Base-by-base conservation (phyloP, 2,888 invertebrate genomes). In the Octonoba sinensis region DNA sequence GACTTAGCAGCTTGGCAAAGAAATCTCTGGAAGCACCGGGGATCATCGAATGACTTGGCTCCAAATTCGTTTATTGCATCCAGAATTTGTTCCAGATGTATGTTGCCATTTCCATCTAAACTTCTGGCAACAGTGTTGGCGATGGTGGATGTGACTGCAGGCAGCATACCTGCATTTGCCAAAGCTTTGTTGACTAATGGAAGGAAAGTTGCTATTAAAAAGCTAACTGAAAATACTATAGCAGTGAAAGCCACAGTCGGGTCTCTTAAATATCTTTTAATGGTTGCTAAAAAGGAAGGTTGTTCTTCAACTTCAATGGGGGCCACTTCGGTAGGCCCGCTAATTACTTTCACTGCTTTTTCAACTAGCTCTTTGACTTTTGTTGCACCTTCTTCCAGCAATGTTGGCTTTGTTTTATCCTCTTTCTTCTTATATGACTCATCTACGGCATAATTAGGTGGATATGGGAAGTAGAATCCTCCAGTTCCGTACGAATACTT, bases 1-100 rank as follows among this genome's bases (percentile, higher is more conserved):
- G 73, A 73, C 36, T 54, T 73, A 3, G 69, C 79, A 3, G 69
- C 56, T 64, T 81, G 67, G 36, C 79, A 81, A 4, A 73, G 12
- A 20, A 69, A 62, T 18, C 51, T 74, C 46, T 81, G 62, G 13
- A 81, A 54, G 51, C 79, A 81, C 36, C 47, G 51, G 0, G 79
- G 79, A 64, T 81, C 79, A 16, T 74, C 73, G 0, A 81, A 15
- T 3, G 54, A 54, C 36, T 36, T 67, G 8, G 64, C 51, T 3
- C 67, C 67, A 20, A 51, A 73, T 47, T 81, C 73, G 13, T 67
- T 72, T 54, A 73, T 56, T 13, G 18, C 22, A 8, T 74, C 79
- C 49, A 81, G 3, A 11, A 73, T 16, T 54, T 62, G 54, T 20
- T 81, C 79, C 0, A 62, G 36, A 16, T 47, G 47, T 2, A 75